Percentiles rank a stretch among this genome's conserved stretches.
Conservation (phyloP, 2,888 invertebrate genomes). For the Theretra japonica region DNA sequence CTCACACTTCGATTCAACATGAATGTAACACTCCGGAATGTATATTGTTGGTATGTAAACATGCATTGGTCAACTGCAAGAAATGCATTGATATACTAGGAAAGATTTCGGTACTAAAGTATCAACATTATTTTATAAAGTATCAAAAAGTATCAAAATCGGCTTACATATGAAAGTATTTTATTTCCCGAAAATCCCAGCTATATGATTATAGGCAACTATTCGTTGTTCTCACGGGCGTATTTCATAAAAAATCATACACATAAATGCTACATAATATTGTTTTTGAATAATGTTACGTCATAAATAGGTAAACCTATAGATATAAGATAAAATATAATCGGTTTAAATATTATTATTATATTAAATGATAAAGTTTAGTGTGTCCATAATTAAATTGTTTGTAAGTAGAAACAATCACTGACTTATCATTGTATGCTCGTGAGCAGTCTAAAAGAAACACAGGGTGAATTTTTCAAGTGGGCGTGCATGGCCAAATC, state of each 20-base stretch:
- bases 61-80: not conserved
- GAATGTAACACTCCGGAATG: constrained; percentile 19
- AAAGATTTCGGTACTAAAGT: constrained; percentile 5
- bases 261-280: constrained; percentile 19
- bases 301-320: not conserved
- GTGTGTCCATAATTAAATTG: not conserved
- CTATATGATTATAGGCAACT: not conserved
- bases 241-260: not conserved
- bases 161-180: not conserved
- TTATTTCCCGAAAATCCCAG: not conserved
- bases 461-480: no score
- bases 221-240: not conserved
- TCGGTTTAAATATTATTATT: not conserved
- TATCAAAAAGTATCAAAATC: no score
- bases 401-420: not conserved
- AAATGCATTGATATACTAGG: constrained; percentile 2
- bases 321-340: constrained; percentile 3
- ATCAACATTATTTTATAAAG: not conserved
- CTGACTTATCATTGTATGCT: constrained; percentile 12
- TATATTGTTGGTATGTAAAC: not conserved
- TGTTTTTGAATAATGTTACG: constrained; percentile 1
- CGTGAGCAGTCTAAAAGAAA: constrained; percentile 10
- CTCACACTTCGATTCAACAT: not conserved
- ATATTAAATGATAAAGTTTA: not conserved
- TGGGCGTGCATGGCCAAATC: no score